These are phyloP conservation scores for Fregata magnificens DNA, from an alignment of 2,113 vertebrate genomes.

Conservation along the genomic window DNA sequence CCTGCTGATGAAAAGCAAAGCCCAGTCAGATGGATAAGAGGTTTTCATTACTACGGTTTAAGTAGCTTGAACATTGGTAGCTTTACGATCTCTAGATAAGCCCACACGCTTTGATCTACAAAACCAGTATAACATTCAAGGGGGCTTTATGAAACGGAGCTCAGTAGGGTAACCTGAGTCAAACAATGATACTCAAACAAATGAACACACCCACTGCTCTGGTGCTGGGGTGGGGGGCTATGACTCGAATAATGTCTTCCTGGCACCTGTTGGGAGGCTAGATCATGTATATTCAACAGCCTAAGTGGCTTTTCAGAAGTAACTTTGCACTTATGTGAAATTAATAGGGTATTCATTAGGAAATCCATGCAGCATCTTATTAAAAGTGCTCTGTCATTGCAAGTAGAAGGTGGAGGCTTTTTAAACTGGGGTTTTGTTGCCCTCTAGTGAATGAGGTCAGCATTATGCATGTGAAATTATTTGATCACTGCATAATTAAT, in stretches of 20 bases:
- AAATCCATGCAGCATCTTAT: constrained; percentile 49
- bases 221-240: neutral
- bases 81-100: neutral
- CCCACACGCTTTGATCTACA: neutral
- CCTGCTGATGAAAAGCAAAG: neutral
- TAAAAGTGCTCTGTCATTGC: constrained; percentile 62
- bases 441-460: constrained; percentile 86
- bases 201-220: neutral
- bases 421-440: constrained; percentile 77
- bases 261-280: neutral
- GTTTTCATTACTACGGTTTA: neutral
- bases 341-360: constrained; percentile 56
- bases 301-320: constrained; percentile 26
- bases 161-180: neutral
- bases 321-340: constrained; percentile 51
- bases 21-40: neutral
- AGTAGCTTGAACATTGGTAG: neutral
- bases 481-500: constrained; percentile 75
- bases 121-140: fast-evolving
- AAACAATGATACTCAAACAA: neutral
- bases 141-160: neutral
- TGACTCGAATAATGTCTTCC: neutral
- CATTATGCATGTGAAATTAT: constrained; percentile 73
- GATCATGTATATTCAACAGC: neutral
- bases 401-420: constrained; percentile 66